Percentiles rank a stretch among this genome's conserved stretches.
phyloP scores from a whole-genome alignment of 2,888 invertebrate species.

The Mellilla xanthometata region DNA sequence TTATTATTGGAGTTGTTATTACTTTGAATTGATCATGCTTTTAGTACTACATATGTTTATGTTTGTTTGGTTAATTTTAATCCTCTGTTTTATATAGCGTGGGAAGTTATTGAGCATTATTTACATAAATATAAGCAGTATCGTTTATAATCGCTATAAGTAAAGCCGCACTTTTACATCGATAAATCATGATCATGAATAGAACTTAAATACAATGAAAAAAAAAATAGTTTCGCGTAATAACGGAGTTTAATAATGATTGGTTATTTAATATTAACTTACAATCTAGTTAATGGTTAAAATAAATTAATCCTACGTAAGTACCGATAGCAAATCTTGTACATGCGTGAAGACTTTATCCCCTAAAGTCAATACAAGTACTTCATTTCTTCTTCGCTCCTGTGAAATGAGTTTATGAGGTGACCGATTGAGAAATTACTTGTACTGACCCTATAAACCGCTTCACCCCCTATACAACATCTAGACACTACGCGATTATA shows the following conservation, averaged over 20 bases:
- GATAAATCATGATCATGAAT: no score
- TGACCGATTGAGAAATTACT: slow-evolving; percentile 25
- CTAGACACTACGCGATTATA: slow-evolving; percentile 43
- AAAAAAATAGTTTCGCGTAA: slow-evolving; percentile 24
- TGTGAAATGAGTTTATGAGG: slow-evolving; percentile 34
- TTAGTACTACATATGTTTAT: no score
- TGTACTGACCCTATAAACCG: slow-evolving; percentile 41
- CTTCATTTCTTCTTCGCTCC: slow-evolving; percentile 50
- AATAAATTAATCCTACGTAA: slow-evolving; percentile 63
- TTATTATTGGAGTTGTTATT: no score
- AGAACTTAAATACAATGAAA: slow-evolving; percentile 16
- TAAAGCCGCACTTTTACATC: slow-evolving; percentile 60
- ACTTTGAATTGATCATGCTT: no score
- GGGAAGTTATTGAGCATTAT: slow-evolving; percentile 47
- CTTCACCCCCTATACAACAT: slow-evolving; percentile 40
- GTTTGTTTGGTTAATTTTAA: no score
- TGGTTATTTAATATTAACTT: slow-evolving; percentile 58
- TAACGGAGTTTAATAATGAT: slow-evolving; percentile 34
- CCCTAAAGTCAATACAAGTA: slow-evolving; percentile 79
- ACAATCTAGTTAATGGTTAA: slow-evolving; percentile 64
- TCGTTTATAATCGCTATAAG: slow-evolving; percentile 52
- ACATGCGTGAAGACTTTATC: slow-evolving; percentile 78
- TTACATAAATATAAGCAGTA: slow-evolving; percentile 58
- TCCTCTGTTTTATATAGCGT: no score
- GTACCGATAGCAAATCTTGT: slow-evolving; percentile 58